Conservation (phyloP, 2,113 vertebrate genomes). For the Sylvilagus bachmani region DNA sequence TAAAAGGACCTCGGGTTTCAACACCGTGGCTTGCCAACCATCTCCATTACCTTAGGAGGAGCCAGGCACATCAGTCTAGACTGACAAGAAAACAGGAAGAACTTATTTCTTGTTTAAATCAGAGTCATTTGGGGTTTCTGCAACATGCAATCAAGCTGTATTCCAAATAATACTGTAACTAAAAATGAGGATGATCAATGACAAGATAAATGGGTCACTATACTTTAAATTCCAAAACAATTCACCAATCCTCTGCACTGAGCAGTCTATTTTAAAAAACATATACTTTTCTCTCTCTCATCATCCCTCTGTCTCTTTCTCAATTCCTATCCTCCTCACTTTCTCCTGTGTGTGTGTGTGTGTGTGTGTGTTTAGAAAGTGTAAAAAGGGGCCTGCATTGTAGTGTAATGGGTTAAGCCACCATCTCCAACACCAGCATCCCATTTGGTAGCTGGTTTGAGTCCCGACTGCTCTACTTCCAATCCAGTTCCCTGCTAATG, state of each 20-base stretch:
- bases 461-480: no score
- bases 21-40: background rate
- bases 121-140: background rate
- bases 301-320: background rate
- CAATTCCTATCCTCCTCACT: no score
- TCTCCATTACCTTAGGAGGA: background rate
- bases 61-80: background rate
- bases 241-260: background rate
- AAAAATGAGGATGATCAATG: background rate
- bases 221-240: slow-evolving; percentile 3
- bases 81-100: slow-evolving; percentile 3
- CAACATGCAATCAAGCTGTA: background rate
- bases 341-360: no score
- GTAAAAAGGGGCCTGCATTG: no score
- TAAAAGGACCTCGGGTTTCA: background rate
- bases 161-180: background rate
- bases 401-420: no score
- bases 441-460: no score
- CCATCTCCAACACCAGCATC: no score
- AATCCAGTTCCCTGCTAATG: no score
- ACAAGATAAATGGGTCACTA: background rate
- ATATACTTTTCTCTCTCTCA: background rate
- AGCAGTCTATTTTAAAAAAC: background rate
- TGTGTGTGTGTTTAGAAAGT: no score
- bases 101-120: background rate